Conservation (phyloP, 2,888 invertebrate species). For the Pandemis corylana region DNA sequence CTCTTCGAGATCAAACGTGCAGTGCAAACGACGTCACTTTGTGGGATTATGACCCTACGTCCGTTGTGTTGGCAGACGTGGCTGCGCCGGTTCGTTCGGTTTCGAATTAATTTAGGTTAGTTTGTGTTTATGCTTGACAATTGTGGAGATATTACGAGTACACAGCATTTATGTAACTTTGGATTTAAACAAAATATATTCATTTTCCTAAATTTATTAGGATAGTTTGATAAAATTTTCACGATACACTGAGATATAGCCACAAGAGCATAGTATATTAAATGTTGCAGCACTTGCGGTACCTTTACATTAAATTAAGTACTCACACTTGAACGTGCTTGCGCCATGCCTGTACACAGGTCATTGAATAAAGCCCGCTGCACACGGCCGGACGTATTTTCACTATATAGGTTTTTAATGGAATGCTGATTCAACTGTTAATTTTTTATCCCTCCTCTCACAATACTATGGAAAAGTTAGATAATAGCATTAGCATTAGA, state of each 20-base stretch:
- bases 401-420: no score
- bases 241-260: not conserved
- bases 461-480: no score
- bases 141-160: not conserved
- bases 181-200: not conserved
- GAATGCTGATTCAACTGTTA: no score
- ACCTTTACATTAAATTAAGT: not conserved
- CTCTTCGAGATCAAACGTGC: conserved; percentile 38
- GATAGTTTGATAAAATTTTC: no score
- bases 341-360: not conserved
- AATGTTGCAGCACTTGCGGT: not conserved
- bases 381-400: not conserved
- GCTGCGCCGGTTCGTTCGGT: conserved; percentile 17
- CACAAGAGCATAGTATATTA: not conserved
- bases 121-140: conserved; percentile 21
- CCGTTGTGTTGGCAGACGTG: conserved; percentile 36
- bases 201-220: no score
- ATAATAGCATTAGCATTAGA: no score
- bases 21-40: conserved; percentile 39
- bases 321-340: not conserved
- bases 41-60: conserved; percentile 41
- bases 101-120: conserved; percentile 24
- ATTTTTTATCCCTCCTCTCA: no score
- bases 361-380: not conserved
- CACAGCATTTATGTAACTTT: not conserved